These are phyloP conservation scores for Eulithis testata DNA, from an alignment of 2,888 invertebrate genomes.

Conservation along the genomic window DNA sequence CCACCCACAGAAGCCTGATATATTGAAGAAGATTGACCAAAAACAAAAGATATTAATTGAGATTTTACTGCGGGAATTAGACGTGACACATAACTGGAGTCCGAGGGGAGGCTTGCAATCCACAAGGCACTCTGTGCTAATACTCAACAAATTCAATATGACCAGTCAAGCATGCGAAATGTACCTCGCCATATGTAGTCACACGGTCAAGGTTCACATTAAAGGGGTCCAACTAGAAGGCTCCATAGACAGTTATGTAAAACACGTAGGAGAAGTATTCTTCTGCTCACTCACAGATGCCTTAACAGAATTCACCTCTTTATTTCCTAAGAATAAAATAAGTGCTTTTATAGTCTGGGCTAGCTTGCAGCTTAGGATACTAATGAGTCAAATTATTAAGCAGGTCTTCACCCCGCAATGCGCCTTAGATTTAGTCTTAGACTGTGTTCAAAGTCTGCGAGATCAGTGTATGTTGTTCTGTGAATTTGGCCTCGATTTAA, in stretches of 20 bases:
- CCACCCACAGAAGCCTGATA: slow-evolving; percentile 71
- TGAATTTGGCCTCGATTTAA: slow-evolving; percentile 93
- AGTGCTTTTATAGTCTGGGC: slow-evolving; percentile 94
- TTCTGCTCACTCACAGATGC: slow-evolving; percentile 92
- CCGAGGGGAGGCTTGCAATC: slow-evolving; percentile 95
- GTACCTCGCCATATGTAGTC: slow-evolving; percentile 92
- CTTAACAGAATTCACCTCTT: slow-evolving; percentile 84
- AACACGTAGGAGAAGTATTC: slow-evolving; percentile 92
- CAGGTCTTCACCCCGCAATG: slow-evolving; percentile 96
- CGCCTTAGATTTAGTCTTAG: slow-evolving; percentile 91
- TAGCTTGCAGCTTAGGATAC: slow-evolving; percentile 91
- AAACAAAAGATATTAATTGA: slow-evolving; percentile 92
- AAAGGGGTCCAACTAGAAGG: slow-evolving; percentile 93
- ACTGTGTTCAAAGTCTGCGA: slow-evolving; percentile 93
- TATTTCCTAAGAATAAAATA: slow-evolving; percentile 90
- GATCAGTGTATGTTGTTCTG: slow-evolving; percentile 87
- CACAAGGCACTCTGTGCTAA: slow-evolving; percentile 91
- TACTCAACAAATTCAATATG: slow-evolving; percentile 90
- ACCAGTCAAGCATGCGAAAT: slow-evolving; percentile 91
- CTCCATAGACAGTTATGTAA: slow-evolving; percentile 91
- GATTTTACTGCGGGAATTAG: slow-evolving; percentile 94
- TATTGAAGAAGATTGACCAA: slow-evolving; percentile 86
- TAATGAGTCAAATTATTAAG: slow-evolving; percentile 92
- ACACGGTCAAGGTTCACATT: slow-evolving; percentile 91
- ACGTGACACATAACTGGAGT: slow-evolving; percentile 95